Conservation (phyloP, 2,797 vertebrate species). For the Acrossocheilus fasciatus region DNA sequence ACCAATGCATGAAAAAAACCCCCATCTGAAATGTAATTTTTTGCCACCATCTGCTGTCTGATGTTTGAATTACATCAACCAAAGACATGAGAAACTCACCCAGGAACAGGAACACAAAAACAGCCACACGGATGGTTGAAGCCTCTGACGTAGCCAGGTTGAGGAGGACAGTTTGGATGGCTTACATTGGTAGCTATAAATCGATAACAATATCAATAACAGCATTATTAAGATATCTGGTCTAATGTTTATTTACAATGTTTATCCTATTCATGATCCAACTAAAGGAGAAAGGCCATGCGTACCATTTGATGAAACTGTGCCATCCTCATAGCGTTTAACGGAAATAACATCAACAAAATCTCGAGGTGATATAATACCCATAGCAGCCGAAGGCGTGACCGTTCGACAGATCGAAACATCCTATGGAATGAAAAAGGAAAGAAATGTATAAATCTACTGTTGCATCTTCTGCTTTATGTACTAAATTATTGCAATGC, state of each 20-base stretch:
- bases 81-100: constrained; percentile 79
- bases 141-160: constrained; percentile 86
- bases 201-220: constrained; percentile 20
- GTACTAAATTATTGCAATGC: background rate
- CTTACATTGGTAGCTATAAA: constrained; percentile 85
- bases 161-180: constrained; percentile 83
- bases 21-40: constrained; percentile 19
- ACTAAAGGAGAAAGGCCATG: background rate
- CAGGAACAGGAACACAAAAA: constrained; percentile 87
- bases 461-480: background rate
- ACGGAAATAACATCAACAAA: constrained; percentile 91
- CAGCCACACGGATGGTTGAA: constrained; percentile 94
- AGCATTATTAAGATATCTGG: background rate
- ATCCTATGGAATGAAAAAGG: constrained; percentile 71
- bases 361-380: constrained; percentile 92
- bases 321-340: constrained; percentile 88
- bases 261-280: background rate
- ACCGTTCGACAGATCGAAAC: constrained; percentile 86
- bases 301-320: constrained; percentile 88
- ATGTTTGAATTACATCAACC: constrained; percentile 15
- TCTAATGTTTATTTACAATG: background rate
- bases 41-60: constrained; percentile 54
- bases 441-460: background rate
- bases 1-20: background rate
- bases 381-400: constrained; percentile 92